Percentiles rank a stretch among this genome's conserved stretches.
Conservation (phyloP, 2,113 vertebrate species). For the Anoura caudifer region DNA sequence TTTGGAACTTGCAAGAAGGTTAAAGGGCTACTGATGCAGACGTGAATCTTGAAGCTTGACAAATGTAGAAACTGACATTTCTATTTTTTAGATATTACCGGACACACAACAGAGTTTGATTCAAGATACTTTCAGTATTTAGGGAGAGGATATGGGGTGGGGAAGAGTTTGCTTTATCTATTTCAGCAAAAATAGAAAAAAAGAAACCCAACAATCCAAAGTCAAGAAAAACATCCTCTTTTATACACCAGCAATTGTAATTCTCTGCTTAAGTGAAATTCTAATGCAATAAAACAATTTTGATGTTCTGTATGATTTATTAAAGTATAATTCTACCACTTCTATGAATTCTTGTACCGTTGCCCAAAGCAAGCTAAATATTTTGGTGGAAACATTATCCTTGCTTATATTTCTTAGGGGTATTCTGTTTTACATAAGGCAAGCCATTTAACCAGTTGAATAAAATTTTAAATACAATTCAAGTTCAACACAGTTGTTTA, state of each 20-base stretch:
- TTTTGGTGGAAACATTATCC: constrained; percentile 39
- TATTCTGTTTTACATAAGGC: background rate
- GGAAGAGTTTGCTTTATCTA: background rate
- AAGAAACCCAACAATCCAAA: background rate
- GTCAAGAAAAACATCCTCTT: background rate
- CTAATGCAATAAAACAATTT: constrained; percentile 8
- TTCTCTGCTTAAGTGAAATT: constrained; percentile 48
- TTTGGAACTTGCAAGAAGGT: background rate
- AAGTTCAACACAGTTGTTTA: constrained; percentile 20
- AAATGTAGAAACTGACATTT: background rate
- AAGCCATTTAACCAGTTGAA: constrained; percentile 17
- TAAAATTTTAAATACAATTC: constrained; percentile 12
- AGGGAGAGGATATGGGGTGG: background rate
- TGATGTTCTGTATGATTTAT: constrained; percentile 15
- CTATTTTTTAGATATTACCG: background rate
- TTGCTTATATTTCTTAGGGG: constrained; percentile 2
- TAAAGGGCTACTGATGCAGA: background rate
- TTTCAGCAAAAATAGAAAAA: constrained; percentile 13
- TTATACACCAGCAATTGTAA: background rate
- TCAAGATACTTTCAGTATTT: background rate
- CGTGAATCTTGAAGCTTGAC: background rate
- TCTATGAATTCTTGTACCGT: constrained; percentile 10
- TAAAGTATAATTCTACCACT: constrained; percentile 28
- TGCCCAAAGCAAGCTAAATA: constrained; percentile 36
- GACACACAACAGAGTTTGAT: background rate